Evolutionary conservation across 2,113 vertebrate genomes (phyloP), one percentile per base, ranked within the genome.

Genomic region (Mus spicilegus): DNA sequence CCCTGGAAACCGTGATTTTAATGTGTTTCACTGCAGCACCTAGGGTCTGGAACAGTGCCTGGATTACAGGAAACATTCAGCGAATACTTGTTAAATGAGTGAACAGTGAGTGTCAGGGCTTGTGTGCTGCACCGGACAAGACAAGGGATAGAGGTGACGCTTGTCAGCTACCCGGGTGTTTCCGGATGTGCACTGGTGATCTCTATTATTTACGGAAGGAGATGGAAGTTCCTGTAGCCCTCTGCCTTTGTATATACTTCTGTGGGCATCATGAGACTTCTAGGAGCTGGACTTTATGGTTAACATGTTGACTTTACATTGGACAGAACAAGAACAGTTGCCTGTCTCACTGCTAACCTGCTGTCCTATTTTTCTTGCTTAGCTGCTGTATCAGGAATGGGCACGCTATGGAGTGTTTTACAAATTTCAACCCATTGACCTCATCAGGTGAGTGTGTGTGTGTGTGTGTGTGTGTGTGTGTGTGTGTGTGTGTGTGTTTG

Each of bases 331-430:
- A 89, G 36, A 94, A 81, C 4, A 4, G 30, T 76, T 80, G 42
- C 5, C 42, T 7, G 13, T 3, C n/a, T 36, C 3, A 5, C 2
- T 1, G 14, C 84, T 96, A 92, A 97, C 73, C 11, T 75, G 8
- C 73, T 90, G 39, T 58, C 4, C 3, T 69, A 0, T 95, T 94
- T 93, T 95, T 95, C 93, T 90, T 51, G 46, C 97, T 95, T 95
- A 99, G 99, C 87, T 99, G 97, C 98, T 99, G 73, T 99, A 99
- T 98, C 99, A 97, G 97, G 99, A 99, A 98, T 99, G 99, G 99
- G 99, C 99, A 26, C 99, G 99, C 98, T 99, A 99, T 0, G 99
- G 99, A 98, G 99, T 98, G 26, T 99, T 99, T 98, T 99, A 99
- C 98, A 99, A 99, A 98, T 99, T 99, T 98, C 99, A 99, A 95